These are phyloP conservation scores for Parnassius glacialis DNA, from an alignment of 2,888 invertebrate species.

Conservation along the genomic window DNA sequence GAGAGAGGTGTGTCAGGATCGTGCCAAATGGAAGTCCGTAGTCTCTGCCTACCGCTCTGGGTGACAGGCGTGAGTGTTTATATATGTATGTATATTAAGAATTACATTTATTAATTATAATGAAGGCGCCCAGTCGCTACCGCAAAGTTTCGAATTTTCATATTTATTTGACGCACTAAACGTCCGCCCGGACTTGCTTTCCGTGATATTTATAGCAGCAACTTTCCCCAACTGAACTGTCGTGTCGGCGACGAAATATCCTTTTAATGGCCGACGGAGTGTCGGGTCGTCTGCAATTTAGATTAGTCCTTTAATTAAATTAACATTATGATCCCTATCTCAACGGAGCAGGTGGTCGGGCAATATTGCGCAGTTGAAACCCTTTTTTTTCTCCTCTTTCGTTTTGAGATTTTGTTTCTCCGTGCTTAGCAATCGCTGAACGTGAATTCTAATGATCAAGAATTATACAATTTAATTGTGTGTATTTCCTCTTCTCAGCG, in stretches of 20 bases:
- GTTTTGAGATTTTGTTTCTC: conserved; percentile 42
- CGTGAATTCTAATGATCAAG: conserved; percentile 31
- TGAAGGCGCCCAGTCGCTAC: conserved; percentile 12
- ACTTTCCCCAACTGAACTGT: conserved; percentile 70
- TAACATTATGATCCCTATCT: conserved; percentile 81
- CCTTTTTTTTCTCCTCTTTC: conserved; percentile 51
- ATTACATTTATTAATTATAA: background rate
- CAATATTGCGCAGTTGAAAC: conserved; percentile 66
- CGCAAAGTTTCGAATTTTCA: conserved; percentile 22
- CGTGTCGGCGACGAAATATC: conserved; percentile 74
- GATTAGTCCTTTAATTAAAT: conserved; percentile 82
- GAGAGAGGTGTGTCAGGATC: too few relatives aligned
- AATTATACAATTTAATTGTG: conserved; percentile 26
- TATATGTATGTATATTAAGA: too few relatives aligned
- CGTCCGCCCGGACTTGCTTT: conserved; percentile 58
- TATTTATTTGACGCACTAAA: conserved; percentile 40
- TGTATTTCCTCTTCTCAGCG: too few relatives aligned
- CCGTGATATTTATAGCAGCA: conserved; percentile 72
- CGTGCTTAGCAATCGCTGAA: conserved; percentile 31
- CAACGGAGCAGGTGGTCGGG: conserved; percentile 71
- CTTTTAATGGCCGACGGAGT: conserved; percentile 76
- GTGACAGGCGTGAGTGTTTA: too few relatives aligned
- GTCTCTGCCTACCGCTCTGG: too few relatives aligned
- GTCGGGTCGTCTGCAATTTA: conserved; percentile 80
- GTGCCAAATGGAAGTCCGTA: too few relatives aligned